Evolutionary conservation across 2,888 invertebrate species (phyloP).

Genomic region (Julus scanicus): DNA sequence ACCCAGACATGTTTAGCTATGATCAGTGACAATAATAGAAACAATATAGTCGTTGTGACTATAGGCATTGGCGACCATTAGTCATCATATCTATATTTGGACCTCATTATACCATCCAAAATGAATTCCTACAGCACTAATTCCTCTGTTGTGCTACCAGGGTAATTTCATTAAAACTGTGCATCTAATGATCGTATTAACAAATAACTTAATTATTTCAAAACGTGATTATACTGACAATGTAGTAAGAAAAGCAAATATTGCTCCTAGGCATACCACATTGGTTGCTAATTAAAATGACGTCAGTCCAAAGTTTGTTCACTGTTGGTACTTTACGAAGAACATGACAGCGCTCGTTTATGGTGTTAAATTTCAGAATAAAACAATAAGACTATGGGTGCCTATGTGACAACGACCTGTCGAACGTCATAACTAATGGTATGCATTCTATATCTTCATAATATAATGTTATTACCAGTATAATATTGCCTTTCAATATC

Average conservation of each 20-base stretch:
- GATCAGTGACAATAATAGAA: too few species aligned
- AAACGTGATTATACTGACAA: background rate
- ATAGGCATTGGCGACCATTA: too few species aligned
- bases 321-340: too few species aligned
- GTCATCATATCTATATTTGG: too few species aligned
- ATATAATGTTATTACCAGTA: background rate
- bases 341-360: too few species aligned
- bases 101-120: too few species aligned
- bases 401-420: background rate
- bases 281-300: background rate
- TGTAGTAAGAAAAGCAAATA: background rate
- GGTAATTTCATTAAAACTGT: background rate
- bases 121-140: background rate
- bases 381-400: too few species aligned
- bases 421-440: background rate
- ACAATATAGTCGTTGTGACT: too few species aligned
- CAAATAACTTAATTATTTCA: background rate
- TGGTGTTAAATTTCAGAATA: too few species aligned
- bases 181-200: background rate
- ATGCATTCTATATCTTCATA: background rate
- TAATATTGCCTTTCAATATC: background rate
- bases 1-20: too few species aligned
- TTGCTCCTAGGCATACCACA: background rate
- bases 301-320: too few species aligned
- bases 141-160: background rate